Evolutionary conservation across 2,888 invertebrate genomes (phyloP), one percentile per base, ranked within the genome.

Genomic region (Neoitamus cyanurus): DNA sequence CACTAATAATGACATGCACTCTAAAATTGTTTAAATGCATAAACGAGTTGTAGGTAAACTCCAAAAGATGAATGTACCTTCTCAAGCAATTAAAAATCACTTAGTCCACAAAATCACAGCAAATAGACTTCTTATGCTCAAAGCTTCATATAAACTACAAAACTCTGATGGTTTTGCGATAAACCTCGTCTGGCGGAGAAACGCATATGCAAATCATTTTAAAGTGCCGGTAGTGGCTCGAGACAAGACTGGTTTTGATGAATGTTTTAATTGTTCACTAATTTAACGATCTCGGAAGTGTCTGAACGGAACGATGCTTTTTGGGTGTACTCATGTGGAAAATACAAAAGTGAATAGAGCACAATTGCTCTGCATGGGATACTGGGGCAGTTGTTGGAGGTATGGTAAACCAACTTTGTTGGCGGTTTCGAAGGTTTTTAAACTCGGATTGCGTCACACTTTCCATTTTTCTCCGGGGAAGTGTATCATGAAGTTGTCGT

Each of bases 181-280:
- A 58, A 58, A 25, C 15, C 15, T 13, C 5, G 42, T n/a, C 36
- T n/a, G 42, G 42, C 3, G n/a, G 42, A 11, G 2, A 46, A 46
- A n/a, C 25, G 0, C 11, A 46, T 75, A 75, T 75, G 42, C 42
- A 75, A 75, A 75, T 37, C 28, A 13, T 75, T 1, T 30, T 30
- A n/a, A 15, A 11, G 31, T 80, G 78, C 78, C 78, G 78, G 78
- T 80, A 80, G 78, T 31, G 15, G 31, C 20, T 25, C 25, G 20
- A 20, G 58, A 58, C 9, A 20, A 58, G 31, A 31, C 46, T 7
- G 31, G 30, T 80, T 58, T 31, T 80, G 78, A 80, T 80, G 34
- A 80, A 80, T 58, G 78, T 34, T 58, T 80, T 80, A 80, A 80
- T 80, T 80, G 78, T 80, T 80, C 78, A 58, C 42, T 15, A 80